A percentile compares a stretch with the other conserved stretches of the same genome.
phyloP scores from a whole-genome alignment of 2,888 invertebrate species.

The Adelognathus sp. region DNA sequence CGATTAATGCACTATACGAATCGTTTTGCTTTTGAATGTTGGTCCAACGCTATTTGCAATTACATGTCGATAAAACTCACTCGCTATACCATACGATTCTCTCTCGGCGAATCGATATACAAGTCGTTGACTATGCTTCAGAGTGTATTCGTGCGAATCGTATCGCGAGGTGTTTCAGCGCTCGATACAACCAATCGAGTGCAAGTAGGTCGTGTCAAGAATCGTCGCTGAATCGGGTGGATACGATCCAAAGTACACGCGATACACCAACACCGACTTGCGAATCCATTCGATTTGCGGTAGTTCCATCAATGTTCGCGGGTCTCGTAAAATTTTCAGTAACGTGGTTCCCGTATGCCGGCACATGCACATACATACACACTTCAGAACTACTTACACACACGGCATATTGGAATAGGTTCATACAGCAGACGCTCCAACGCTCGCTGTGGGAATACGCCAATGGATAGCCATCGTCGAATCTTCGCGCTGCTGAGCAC shows the following conservation, averaged over 20 bases:
- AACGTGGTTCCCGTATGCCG: background rate
- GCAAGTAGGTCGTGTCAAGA: background rate
- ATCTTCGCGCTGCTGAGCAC: conserved; percentile 15
- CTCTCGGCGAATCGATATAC: background rate
- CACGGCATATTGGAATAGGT: conserved; percentile 18
- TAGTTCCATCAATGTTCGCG: conserved; percentile 5
- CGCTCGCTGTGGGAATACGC: conserved; percentile 11
- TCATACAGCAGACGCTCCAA: conserved; percentile 11
- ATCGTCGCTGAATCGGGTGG: background rate
- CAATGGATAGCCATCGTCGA: conserved; percentile 34
- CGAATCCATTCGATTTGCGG: background rate
- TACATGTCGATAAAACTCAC: background rate
- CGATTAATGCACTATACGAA: too few species aligned
- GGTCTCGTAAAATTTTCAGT: conserved; percentile 36
- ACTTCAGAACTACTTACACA: background rate
- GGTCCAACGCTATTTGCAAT: too few species aligned
- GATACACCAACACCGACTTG: background rate
- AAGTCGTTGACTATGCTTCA: background rate
- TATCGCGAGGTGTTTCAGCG: background rate
- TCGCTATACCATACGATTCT: background rate
- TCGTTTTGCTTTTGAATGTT: too few species aligned
- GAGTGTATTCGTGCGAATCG: conserved; percentile 1
- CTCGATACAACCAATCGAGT: background rate
- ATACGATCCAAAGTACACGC: conserved; percentile 4
- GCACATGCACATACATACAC: background rate